phyloP scores from a whole-genome alignment of 2,888 invertebrate genomes.

The Coelopa pilipes region DNA sequence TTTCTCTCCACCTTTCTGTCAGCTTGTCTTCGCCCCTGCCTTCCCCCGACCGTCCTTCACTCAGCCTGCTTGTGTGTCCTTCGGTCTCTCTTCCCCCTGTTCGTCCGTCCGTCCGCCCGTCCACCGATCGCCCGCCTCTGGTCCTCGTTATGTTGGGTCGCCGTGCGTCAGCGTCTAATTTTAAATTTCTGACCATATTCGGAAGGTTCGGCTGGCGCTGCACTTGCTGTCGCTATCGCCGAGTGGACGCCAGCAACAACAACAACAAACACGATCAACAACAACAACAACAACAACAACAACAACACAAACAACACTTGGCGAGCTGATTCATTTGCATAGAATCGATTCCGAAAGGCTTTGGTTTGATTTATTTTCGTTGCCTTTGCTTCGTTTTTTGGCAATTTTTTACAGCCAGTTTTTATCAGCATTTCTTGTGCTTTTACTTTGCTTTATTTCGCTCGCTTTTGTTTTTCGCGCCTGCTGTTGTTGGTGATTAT shows the following conservation, averaged over 20 bases:
- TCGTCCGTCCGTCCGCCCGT: not conserved
- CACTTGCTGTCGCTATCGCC: no score
- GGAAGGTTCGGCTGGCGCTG: not conserved
- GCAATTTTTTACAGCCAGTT: not conserved
- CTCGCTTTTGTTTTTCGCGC: not conserved
- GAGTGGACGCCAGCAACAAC: no score
- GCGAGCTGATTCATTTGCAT: constrained; percentile 22
- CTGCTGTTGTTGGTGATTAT: no score
- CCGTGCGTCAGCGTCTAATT: constrained; percentile 14
- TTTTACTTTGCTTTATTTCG: not conserved
- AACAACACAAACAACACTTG: not conserved
- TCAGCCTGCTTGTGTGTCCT: not conserved
- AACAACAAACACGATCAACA: not conserved
- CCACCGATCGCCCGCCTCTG: not conserved
- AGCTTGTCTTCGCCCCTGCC: no score
- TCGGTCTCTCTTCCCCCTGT: no score
- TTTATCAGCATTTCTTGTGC: not conserved
- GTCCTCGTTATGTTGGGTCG: not conserved
- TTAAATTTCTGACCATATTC: constrained; percentile 31
- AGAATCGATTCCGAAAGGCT: constrained; percentile 38
- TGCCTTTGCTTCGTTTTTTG: no score
- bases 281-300: no score
- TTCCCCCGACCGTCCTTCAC: no score
- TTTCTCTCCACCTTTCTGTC: no score
- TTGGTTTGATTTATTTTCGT: constrained; percentile 46